Percentiles rank a stretch among this genome's conserved stretches.
These are phyloP conservation scores for Petrocephalus schoutedeni DNA, from an alignment of 2,797 vertebrate species.

Conservation along the genomic window DNA sequence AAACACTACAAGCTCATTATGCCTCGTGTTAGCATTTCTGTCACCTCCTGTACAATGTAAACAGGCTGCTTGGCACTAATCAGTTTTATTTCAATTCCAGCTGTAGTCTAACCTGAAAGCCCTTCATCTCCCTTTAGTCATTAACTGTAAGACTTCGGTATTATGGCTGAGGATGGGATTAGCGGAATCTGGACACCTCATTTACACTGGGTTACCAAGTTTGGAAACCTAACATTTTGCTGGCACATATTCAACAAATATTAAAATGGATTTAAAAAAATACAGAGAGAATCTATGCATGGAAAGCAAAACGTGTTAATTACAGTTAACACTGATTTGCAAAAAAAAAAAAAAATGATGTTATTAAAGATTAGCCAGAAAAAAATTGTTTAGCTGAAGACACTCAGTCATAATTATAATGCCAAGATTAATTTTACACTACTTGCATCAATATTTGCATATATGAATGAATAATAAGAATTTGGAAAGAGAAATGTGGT, in stretches of 20 bases:
- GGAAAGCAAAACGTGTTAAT: not conserved
- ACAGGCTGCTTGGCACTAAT: not conserved
- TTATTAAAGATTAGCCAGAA: not conserved
- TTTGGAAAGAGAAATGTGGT: not conserved
- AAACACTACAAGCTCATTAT: not conserved
- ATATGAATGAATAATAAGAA: not conserved
- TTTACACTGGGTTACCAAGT: slow-evolving; percentile 19
- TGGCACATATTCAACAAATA: not conserved
- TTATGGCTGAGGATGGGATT: not conserved
- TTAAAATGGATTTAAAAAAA: not conserved
- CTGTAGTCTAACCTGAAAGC: not conserved
- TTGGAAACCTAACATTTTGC: not conserved
- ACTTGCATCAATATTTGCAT: slow-evolving; percentile 16
- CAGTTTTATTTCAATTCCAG: not conserved
- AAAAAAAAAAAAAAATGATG: not conserved
- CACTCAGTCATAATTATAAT: not conserved
- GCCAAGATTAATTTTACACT: slow-evolving; percentile 4
- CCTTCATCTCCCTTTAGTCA: not conserved
- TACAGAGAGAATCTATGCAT: not conserved
- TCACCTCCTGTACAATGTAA: not conserved
- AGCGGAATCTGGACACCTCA: no score
- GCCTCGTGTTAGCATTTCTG: not conserved
- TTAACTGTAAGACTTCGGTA: not conserved
- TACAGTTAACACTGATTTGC: not conserved
- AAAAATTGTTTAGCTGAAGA: slow-evolving; percentile 1